Evolutionary conservation across 53 echinoderm and acorn worm species (phyloP).

Genomic region (Arbacia lixula): DNA sequence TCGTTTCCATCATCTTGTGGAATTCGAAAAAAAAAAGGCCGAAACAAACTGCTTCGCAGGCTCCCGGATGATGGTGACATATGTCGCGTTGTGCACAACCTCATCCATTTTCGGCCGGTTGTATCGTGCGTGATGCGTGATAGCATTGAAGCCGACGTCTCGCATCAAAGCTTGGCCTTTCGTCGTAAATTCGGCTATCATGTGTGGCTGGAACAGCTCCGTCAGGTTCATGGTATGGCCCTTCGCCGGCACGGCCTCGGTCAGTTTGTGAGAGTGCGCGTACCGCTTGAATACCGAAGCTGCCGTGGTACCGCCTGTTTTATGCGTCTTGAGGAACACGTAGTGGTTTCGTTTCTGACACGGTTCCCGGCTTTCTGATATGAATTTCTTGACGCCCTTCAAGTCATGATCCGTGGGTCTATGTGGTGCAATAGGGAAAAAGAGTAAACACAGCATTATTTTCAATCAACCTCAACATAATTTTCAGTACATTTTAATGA

Average conservation of each 20-base stretch:
- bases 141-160: slow-evolving; percentile 55
- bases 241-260: slow-evolving; percentile 59
- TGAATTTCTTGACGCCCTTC: no score
- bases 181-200: slow-evolving; percentile 16
- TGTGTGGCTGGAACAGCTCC: slow-evolving; percentile 12
- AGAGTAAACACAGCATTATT: no score
- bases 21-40: slow-evolving; percentile 63
- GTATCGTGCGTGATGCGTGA: slow-evolving; percentile 67
- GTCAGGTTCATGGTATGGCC: slow-evolving; percentile 41
- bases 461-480: no score
- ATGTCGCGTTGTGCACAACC: slow-evolving; percentile 60
- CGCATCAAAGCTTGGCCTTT: slow-evolving; percentile 15
- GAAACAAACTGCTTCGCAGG: slow-evolving; percentile 69
- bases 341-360: slow-evolving; percentile 31
- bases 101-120: slow-evolving; percentile 64
- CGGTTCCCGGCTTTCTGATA: no score
- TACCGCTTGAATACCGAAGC: slow-evolving; percentile 64
- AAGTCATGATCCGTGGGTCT: no score
- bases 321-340: slow-evolving; percentile 76
- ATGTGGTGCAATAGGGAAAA: no score
- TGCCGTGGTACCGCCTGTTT: slow-evolving; percentile 73
- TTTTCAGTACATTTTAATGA: no score
- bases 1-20: no score
- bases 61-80: slow-evolving; percentile 69
- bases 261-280: slow-evolving; percentile 63